Base-by-base conservation (phyloP, 2,797 vertebrate genomes). In the Odontamblyopus rebecca region DNA sequence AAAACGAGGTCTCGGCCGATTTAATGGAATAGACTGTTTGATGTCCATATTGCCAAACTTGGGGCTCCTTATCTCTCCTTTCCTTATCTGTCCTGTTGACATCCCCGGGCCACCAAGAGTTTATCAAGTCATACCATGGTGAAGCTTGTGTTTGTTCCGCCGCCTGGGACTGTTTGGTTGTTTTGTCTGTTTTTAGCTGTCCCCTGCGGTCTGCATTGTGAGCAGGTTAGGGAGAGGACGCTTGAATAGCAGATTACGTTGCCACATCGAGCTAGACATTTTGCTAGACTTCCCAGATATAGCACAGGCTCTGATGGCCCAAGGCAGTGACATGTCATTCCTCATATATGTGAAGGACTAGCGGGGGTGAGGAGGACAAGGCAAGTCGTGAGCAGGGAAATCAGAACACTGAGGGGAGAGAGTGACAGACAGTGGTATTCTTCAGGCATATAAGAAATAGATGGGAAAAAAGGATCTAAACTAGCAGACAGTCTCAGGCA, bases 171-270 rank as follows among this genome's bases (percentile, higher is more conserved):
- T 67, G 51, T 69, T 15, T 60, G 50, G 29, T 35, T 26, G 23
- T 68, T 74, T 19, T 51, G 27, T 62, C 66, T 59, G 65, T 82
- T 75, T 61, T 68, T 48, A 62, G 54, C 41, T 15, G 9, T 74
- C 69, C 75, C 75, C 66, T 19, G 48, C 51, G 69, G 70, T 61
- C 13, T 57, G 32, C 35, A 70, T 68, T 1, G 6, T 54, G 65
- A 38, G 35, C 72, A 67, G 82, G 82, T 85, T 81, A 73, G 71
- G 76, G 61, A 71, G 74, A 83, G 83, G 78, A 82, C 75, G 75
- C 32, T 61, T 71, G 78, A 77, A 84, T 75, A 76, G 66, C 64
- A 75, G 61, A 81, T 79, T 70, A 78, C 74, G 68, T 16, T 18
- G 76, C 70, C 66, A 68, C 66, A 69, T 60, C 64, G 19, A 26